These are phyloP conservation scores for Adelognathus sp. DNA, from an alignment of 2,888 invertebrate genomes.

Conservation along the genomic window DNA sequence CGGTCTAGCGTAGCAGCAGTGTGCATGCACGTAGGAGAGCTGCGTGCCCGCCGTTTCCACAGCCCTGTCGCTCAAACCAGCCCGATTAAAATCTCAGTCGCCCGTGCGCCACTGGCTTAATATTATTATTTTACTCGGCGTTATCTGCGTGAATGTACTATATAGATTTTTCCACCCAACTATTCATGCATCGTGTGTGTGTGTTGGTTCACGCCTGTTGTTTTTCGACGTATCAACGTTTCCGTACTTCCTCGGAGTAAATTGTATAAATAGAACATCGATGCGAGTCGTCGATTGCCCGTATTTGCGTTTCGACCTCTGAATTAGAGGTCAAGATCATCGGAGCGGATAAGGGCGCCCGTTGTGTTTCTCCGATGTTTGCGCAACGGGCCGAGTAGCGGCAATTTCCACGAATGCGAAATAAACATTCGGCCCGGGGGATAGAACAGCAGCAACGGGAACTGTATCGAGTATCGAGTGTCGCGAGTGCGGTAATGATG, in stretches of 20 bases:
- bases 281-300: not conserved
- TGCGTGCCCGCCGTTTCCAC: conserved; percentile 71
- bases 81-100: conserved; percentile 74
- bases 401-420: not conserved
- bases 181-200: not conserved
- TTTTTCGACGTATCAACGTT: conserved; percentile 3
- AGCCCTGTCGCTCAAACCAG: conserved; percentile 70
- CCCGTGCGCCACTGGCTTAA: conserved; percentile 64
- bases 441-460: not conserved
- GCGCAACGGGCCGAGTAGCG: not conserved
- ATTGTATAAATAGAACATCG: not conserved
- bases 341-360: not conserved
- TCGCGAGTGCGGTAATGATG: not conserved
- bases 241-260: not conserved
- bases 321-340: not conserved
- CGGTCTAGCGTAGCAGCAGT: not conserved
- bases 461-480: conserved; percentile 24
- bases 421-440: conserved; percentile 2
- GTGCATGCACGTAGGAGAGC: conserved; percentile 37
- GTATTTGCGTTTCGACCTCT: not conserved
- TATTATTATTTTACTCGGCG: conserved; percentile 75
- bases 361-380: not conserved
- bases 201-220: not conserved
- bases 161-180: conserved; percentile 19
- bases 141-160: conserved; percentile 43